Base-by-base conservation (phyloP, 2,113 vertebrate genomes). In the Kryptolebias marmoratus region DNA sequence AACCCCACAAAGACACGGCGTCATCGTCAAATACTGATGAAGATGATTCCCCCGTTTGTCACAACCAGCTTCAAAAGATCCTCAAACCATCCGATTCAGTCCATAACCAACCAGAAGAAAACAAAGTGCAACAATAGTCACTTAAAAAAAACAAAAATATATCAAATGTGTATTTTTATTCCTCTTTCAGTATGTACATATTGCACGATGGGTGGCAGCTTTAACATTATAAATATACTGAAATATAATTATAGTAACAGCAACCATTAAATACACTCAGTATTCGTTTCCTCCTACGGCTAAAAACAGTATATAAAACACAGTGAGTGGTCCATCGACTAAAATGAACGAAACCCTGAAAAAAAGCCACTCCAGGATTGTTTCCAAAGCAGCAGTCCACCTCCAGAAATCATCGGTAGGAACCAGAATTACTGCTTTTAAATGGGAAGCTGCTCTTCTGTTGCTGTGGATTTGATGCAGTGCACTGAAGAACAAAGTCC, bases 171-270 rank as follows among this genome's bases (percentile, higher is more conserved):
- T 53, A 11, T 54, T 48, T 75, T 76, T 71, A 77, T 71, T 77
- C 39, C 68, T 70, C 44, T 58, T 52, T 80, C 65, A 63, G 50
- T 76, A 58, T 84, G 65, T 82, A 84, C 83, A 84, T 73, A 73
- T 81, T 81, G 73, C 86, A 83, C 80, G 74, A 48, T 2, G 47
- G 44, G 69, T 6, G 28, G 52, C 64, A 74, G 22, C 47, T 71
- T 64, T 18, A 58, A 74, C 48, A 55, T 28, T 62, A 85, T 85
- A 79, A 80, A 86, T 75, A 88, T 31, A 78, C 7, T 2, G 48
- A 32, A 68, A 67, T 55, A 79, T 39, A n/a, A 76, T 70, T 10
- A 58, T 47, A 36, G 31, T 14, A 42, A 18, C 30, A 45, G 36
- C 14, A 50, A 39, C 45, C 63, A 66, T 53, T 45, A 22, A 75